Evolutionary conservation across 2,113 vertebrate species (phyloP), one percentile per base, ranked within the genome.

Genomic region (Mesitornis unicolor): DNA sequence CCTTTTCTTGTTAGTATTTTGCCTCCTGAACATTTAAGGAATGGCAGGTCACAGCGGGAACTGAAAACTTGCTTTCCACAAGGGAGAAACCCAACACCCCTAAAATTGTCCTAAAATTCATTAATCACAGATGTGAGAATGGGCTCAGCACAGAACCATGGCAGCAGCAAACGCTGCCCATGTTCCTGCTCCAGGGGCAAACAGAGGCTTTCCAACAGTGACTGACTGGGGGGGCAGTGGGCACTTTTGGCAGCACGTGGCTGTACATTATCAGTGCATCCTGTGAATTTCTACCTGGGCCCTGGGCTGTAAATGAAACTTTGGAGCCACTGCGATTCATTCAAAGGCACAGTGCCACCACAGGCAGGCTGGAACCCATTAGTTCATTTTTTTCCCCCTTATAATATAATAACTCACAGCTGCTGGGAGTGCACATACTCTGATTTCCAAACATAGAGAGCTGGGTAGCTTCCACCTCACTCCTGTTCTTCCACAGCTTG

Each of bases 311-410:
- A 86, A 60, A 50, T 56, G 43, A 84, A 63, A 60, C 79, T 79
- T 51, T 10, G 22, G 53, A 71, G 36, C 51, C 8, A 0, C 35
- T 59, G 28, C 2, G 2, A 17, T 69, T 84, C 4, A 2, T 57
- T 92, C 60, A 40, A 70, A 81, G 84, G 31, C 9, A 0, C 0
- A 0, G 24, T 81, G 40, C 38, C 33, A 64, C 35, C 57, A 59
- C 17, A 65, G 65, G 65, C 64, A 65, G 50, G 45, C 78, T 94
- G 78, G 76, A 97, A 95, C n/a, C 40, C 29, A 94, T 95, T 51
- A 93, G 57, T 45, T 42, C 3, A 0, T 11, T 88, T 70, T 68
- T 78, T 42, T 28, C 42, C 48, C 8, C 57, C 10, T 9, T 53
- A 25, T 7, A 73, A 71, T 80, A 45, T 61, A 85, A 95, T 84